Evolutionary conservation across 2,888 invertebrate species (phyloP).

Genomic region (Philereme transversata): DNA sequence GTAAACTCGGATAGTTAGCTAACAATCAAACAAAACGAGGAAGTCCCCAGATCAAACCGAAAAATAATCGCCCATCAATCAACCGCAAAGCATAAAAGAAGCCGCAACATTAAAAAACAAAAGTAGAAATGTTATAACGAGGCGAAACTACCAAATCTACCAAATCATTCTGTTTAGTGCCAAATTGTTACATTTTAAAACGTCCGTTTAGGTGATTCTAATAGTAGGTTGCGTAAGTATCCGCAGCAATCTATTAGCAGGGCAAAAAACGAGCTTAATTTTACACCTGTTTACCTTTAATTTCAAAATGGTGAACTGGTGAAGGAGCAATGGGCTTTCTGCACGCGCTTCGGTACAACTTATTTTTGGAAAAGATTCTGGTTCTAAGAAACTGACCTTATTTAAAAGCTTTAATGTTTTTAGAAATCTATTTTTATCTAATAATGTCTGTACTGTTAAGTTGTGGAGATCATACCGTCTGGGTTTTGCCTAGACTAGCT

Average conservation of each 20-base stretch:
- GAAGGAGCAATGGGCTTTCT: conserved; percentile 67
- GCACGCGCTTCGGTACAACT: conserved; percentile 50
- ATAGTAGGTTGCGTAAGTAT: conserved; percentile 69
- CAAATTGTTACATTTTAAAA: conserved; percentile 80
- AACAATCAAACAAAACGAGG: conserved; percentile 65
- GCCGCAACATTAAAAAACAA: conserved; percentile 79
- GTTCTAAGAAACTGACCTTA: not conserved
- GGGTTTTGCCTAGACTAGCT: no score
- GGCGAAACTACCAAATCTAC: conserved; percentile 75
- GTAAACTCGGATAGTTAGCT: conserved; percentile 49
- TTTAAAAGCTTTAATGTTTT: not conserved
- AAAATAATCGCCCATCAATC: conserved; percentile 82
- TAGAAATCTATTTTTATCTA: not conserved
- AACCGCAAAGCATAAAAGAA: conserved; percentile 66
- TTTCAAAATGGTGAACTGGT: conserved; percentile 77
- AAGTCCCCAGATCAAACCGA: conserved; percentile 70
- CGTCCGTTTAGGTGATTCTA: conserved; percentile 73
- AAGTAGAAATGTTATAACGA: conserved; percentile 79
- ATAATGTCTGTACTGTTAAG: no score
- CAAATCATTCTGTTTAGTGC: conserved; percentile 81
- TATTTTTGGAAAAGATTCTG: conserved; percentile 1
- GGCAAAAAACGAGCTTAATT: conserved; percentile 79
- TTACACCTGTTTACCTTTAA: conserved; percentile 82
- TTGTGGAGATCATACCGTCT: no score
- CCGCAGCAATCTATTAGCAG: conserved; percentile 74